A percentile compares a stretch with the other conserved stretches of the same genome.
Evolutionary conservation across 2,888 invertebrate species (phyloP).

Genomic region (Cacoxenus indagator): DNA sequence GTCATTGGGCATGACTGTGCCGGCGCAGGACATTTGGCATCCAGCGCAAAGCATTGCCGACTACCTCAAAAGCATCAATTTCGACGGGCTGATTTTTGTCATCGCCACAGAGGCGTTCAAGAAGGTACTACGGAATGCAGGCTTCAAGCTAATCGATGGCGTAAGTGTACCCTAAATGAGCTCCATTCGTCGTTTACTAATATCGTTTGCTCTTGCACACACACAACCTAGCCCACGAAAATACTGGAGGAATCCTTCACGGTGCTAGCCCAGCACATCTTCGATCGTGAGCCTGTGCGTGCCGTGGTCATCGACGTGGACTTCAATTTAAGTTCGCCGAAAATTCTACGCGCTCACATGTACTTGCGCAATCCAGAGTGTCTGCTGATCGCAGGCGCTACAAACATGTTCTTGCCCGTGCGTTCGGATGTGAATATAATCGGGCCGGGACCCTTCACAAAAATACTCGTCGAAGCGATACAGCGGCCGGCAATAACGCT

Average conservation of each 20-base stretch:
- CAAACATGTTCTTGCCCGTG: constrained; percentile 68
- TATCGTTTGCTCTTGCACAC: background rate
- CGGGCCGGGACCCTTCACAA: constrained; percentile 69
- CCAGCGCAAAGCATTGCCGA: constrained; percentile 70
- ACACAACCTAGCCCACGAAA: constrained; percentile 49
- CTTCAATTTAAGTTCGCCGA: constrained; percentile 68
- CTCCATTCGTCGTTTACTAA: background rate
- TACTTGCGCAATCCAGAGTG: constrained; percentile 71
- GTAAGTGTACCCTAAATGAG: constrained; percentile 62
- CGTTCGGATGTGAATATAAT: constrained; percentile 60
- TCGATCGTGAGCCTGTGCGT: constrained; percentile 66
- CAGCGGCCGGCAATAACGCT: constrained; percentile 63
- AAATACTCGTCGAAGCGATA: constrained; percentile 66
- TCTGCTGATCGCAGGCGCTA: constrained; percentile 69
- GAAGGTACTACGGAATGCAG: constrained; percentile 67
- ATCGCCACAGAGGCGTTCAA: constrained; percentile 68
- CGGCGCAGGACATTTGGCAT: constrained; percentile 63
- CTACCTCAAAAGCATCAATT: constrained; percentile 72
- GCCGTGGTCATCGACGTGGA: constrained; percentile 73
- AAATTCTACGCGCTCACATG: constrained; percentile 69
- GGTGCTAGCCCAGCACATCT: constrained; percentile 45
- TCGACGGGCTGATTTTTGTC: constrained; percentile 71
- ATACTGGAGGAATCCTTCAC: constrained; percentile 52
- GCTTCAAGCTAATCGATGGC: constrained; percentile 69
- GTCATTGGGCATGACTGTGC: constrained; percentile 51